Percentiles rank a stretch among this genome's conserved stretches.
phyloP scores from a whole-genome alignment of 1,140 invertebrate genomes.

The Uloborus diversus region DNA sequence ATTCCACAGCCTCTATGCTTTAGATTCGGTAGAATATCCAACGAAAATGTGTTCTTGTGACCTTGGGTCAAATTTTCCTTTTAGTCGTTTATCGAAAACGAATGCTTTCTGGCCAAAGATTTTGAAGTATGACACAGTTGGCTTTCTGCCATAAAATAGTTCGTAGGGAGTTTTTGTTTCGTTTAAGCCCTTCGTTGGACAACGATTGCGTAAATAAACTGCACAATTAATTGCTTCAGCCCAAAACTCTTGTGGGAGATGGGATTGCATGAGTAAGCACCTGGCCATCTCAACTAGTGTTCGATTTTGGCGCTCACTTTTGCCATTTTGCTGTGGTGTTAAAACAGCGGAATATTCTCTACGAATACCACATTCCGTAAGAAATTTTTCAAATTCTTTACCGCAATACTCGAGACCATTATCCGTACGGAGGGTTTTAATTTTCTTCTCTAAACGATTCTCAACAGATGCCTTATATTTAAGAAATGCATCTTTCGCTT shows the following conservation, averaged over 20 bases:
- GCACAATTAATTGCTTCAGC: constrained; percentile 54
- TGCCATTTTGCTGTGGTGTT: constrained; percentile 60
- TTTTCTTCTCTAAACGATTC: neutral
- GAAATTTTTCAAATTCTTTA: constrained; percentile 3
- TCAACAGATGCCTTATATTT: neutral
- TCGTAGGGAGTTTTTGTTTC: neutral
- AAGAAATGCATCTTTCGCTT: neutral
- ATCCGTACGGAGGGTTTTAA: neutral
- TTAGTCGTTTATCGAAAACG: neutral
- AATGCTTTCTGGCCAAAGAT: neutral
- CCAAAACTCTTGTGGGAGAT: constrained; percentile 58
- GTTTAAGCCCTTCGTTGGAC: neutral
- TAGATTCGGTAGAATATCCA: neutral
- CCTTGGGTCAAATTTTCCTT: constrained; percentile 11
- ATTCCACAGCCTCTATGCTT: neutral
- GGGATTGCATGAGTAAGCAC: constrained; percentile 54
- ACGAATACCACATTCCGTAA: neutral
- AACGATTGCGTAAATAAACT: neutral
- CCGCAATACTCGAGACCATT: neutral
- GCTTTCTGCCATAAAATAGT: constrained; percentile 1
- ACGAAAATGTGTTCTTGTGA: neutral
- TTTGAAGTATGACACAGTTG: constrained; percentile 6
- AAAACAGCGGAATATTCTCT: constrained; percentile 15
- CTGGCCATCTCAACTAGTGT: constrained; percentile 61
- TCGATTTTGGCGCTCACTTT: constrained; percentile 63